Evolutionary conservation across 2,113 vertebrate genomes (phyloP), one percentile per base, ranked within the genome.

Genomic region (Cyanoramphus novaezelandiae): DNA sequence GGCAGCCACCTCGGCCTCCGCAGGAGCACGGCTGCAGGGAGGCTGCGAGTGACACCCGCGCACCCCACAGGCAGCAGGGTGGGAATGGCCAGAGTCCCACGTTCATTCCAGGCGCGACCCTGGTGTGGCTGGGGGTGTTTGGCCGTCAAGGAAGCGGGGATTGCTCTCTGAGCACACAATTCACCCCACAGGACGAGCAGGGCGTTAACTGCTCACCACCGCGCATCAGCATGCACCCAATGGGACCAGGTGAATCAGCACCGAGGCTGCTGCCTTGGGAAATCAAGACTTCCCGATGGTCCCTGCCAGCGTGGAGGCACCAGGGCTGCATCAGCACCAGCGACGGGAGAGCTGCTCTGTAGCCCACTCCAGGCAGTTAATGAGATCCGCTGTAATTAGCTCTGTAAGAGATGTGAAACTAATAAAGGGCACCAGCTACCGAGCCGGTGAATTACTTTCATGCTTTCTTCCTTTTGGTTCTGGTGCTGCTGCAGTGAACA

Each of bases 331-430:
- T 8, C 90, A 29, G 82, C 86, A 77, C 27, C 74, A 77, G 83
- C 39, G 4, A 0, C 50, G 62, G 71, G 62, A 82, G 86, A 70
- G 70, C 60, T 46, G 12, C 83, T 65, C 60, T 81, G 35, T 83
- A 88, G 5, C 44, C 64, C 92, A 49, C 76, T 75, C 67, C 67
- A 43, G 4, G 31, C 39, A 65, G 85, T 55, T 95, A 92, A 89
- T 86, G 94, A 89, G 85, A 76, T 93, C 65, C 37, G 2, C 44
- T 3, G 3, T 79, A 93, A 95, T 93, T 93, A 95, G 77, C 88
- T 79, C 85, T 23, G 65, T 60, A 75, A 86, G 85, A 82, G 81
- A 82, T 62, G 81, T 65, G 85, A 82, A 79, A 89, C 47, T 60
- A 93, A 89, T 65, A 89, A 86, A 86, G 6, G 41, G 63, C 79